phyloP scores from a whole-genome alignment of 2,113 vertebrate genomes.

The Campylomormyrus numenius region DNA sequence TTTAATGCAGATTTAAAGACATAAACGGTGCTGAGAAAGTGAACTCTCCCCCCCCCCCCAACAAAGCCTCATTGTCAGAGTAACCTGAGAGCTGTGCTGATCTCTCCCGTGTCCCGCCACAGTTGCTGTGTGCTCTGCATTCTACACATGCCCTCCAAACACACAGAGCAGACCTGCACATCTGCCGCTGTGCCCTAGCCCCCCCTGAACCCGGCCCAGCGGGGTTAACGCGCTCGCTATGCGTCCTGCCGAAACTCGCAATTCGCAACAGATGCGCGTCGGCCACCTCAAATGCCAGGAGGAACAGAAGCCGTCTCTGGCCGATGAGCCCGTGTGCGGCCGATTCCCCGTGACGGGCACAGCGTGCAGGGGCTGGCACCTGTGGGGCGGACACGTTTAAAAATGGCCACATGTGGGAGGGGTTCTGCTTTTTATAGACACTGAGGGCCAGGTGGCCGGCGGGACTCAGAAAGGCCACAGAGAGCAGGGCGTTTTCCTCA shows the following conservation, averaged over 20 bases:
- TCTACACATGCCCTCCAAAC: not conserved
- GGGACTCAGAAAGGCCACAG: not conserved
- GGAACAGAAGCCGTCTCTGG: not conserved
- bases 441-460: not conserved
- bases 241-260: not conserved
- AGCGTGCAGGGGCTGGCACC: not conserved
- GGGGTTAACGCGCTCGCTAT: not conserved
- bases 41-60: not conserved
- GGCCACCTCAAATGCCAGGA: not conserved
- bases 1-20: not conserved
- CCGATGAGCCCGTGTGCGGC: not conserved
- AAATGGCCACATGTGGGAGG: not conserved
- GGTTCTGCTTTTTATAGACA: not conserved
- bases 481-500: conserved; percentile 26
- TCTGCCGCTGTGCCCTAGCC: not conserved
- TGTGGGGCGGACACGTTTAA: not conserved
- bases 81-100: not conserved
- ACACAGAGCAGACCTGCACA: not conserved
- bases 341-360: not conserved
- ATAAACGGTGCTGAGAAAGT: not conserved
- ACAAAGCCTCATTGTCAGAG: not conserved
- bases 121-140: not conserved
- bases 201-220: not conserved
- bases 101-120: not conserved
- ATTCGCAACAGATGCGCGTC: not conserved